Percentiles rank a stretch among this genome's conserved stretches.
phyloP scores from a whole-genome alignment of 53 echinoderm and acorn worm species.

The Arbacia lixula region DNA sequence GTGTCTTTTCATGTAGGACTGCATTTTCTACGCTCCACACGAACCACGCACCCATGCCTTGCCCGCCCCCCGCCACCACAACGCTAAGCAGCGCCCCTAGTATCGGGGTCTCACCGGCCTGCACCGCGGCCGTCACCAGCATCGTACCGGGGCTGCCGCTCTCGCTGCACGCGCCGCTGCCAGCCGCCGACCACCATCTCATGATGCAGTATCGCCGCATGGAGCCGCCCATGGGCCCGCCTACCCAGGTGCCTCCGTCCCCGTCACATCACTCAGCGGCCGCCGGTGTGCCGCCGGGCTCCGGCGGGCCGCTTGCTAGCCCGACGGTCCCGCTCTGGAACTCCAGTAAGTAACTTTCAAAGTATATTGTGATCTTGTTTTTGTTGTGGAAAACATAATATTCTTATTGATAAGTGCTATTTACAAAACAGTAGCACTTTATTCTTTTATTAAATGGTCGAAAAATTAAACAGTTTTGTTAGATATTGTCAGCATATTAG shows the following conservation, averaged over 20 bases:
- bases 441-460: too few relatives aligned
- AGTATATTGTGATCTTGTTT: too few relatives aligned
- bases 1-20: conserved; percentile 5
- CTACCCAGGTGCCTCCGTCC: conserved; percentile 35
- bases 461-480: too few relatives aligned
- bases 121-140: conserved; percentile 43
- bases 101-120: conserved; percentile 41
- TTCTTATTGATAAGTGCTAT: too few relatives aligned
- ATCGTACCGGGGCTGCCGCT: conserved; percentile 34
- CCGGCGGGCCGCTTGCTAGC: conserved; percentile 14
- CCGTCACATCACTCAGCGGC: not conserved
- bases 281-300: not conserved
- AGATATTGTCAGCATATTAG: too few relatives aligned
- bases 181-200: not conserved
- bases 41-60: conserved; percentile 33
- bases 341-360: conserved; percentile 42
- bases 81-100: conserved; percentile 25
- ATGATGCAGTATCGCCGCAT: conserved; percentile 66
- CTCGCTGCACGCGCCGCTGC: conserved; percentile 18
- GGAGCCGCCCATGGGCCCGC: conserved; percentile 62
- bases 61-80: conserved; percentile 36
- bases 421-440: too few relatives aligned
- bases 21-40: conserved; percentile 5
- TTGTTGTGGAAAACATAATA: too few relatives aligned
- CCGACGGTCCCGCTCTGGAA: conserved; percentile 49